These are phyloP conservation scores for Deilephila porcellus DNA, from an alignment of 2,888 invertebrate genomes.

Conservation along the genomic window DNA sequence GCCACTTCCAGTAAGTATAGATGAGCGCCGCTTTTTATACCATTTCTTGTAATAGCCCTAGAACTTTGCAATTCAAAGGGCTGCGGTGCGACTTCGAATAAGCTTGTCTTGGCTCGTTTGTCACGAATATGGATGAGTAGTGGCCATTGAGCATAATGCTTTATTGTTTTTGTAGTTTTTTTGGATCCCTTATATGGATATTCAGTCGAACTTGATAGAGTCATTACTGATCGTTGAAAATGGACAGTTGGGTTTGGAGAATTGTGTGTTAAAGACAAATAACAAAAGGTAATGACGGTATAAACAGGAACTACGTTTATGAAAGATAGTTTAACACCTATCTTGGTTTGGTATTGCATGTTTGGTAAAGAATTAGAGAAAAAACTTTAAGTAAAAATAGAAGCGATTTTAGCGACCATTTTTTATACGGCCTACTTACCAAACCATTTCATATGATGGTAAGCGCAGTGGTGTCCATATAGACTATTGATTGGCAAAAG, in stretches of 20 bases:
- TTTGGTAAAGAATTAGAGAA: too few relatives aligned
- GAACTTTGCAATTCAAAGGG: conserved; percentile 72
- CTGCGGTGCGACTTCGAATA: conserved; percentile 52
- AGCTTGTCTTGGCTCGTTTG: conserved; percentile 53
- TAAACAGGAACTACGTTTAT: too few relatives aligned
- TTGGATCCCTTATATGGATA: conserved; percentile 21
- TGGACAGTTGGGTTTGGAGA: not conserved
- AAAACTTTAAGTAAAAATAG: too few relatives aligned
- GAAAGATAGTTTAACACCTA: too few relatives aligned
- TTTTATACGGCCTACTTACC: too few relatives aligned
- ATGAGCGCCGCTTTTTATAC: conserved; percentile 56
- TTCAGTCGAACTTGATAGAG: conserved; percentile 35
- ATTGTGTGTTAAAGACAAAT: not conserved
- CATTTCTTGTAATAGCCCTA: conserved; percentile 60
- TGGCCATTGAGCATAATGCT: conserved; percentile 53
- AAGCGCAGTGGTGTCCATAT: too few relatives aligned
- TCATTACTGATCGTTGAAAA: not conserved
- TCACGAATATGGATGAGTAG: conserved; percentile 56
- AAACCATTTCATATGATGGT: too few relatives aligned
- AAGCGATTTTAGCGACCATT: too few relatives aligned
- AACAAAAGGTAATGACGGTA: not conserved
- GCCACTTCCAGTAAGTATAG: conserved; percentile 40
- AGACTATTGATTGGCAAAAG: too few relatives aligned
- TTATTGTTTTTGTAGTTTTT: conserved; percentile 42
- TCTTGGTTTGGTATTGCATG: too few relatives aligned